These are phyloP conservation scores for Morone chrysops DNA, from an alignment of 2,113 vertebrate genomes.

Conservation along the genomic window DNA sequence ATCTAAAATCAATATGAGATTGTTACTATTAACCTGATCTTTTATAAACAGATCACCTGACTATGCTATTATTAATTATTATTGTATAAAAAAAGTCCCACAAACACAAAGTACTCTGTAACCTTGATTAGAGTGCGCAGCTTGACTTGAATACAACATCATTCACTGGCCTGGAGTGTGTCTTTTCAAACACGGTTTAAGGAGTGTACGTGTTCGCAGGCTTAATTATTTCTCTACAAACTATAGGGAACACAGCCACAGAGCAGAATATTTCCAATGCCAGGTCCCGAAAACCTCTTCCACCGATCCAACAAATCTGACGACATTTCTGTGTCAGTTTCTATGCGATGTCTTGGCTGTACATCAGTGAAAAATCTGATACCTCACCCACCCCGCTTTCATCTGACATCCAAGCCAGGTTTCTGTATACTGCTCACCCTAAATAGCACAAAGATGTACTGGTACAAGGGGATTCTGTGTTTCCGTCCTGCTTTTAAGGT, in stretches of 20 bases:
- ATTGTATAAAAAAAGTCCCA: not conserved
- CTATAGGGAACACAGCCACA: conserved; percentile 11
- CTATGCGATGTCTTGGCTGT: conserved; percentile 45
- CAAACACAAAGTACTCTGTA: not conserved
- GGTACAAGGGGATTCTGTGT: conserved; percentile 26
- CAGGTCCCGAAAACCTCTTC: conserved; percentile 12
- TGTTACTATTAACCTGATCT: not conserved
- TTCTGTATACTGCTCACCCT: conserved; percentile 33
- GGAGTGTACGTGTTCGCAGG: not conserved
- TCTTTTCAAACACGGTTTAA: conserved; percentile 33
- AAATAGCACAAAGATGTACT: conserved; percentile 45
- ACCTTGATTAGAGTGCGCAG: not conserved
- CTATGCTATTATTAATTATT: no score
- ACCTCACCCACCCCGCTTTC: conserved; percentile 43
- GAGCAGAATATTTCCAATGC: not conserved
- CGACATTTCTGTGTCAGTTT: conserved; percentile 44
- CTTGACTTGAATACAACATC: not conserved
- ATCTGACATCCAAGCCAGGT: conserved; percentile 59
- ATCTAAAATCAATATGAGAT: not conserved
- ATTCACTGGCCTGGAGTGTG: conserved; percentile 28
- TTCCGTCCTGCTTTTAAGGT: conserved; percentile 34
- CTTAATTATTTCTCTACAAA: conserved; percentile 38
- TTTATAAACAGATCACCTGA: not conserved
- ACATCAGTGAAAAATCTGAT: conserved; percentile 51
- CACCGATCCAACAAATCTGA: conserved; percentile 27